These are phyloP conservation scores for Cyrtonyx montezumae DNA, from an alignment of 2,113 vertebrate genomes.

Conservation along the genomic window DNA sequence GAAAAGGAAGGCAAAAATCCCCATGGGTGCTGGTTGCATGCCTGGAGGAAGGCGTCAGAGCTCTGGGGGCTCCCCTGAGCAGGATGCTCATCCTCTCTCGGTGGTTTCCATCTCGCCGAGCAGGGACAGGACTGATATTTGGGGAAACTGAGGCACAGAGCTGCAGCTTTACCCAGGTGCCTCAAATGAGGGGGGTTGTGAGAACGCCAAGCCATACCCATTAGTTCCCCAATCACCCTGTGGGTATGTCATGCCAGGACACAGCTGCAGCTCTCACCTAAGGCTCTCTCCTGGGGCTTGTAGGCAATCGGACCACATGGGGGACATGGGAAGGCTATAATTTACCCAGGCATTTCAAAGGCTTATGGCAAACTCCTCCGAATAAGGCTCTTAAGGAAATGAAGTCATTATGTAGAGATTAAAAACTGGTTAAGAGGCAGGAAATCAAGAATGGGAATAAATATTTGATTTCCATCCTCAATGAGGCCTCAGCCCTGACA, in stretches of 20 bases:
- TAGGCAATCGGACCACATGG: background rate
- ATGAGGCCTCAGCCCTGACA: background rate
- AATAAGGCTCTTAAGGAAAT: background rate
- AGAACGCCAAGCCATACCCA: no score
- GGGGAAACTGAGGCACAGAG: no score
- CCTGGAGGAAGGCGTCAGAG: background rate
- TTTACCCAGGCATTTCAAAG: conserved; percentile 24
- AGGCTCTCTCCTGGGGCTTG: background rate
- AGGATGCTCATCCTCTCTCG: no score
- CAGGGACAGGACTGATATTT: no score
- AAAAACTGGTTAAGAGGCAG: background rate
- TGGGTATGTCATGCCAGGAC: no score
- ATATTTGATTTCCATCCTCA: conserved; percentile 63
- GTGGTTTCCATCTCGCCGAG: no score
- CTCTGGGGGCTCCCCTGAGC: no score
- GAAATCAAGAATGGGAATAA: conserved; percentile 48
- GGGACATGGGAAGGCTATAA: background rate
- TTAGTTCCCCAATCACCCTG: no score
- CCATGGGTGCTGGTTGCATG: background rate
- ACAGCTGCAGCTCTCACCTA: background rate
- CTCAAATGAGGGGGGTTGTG: no score
- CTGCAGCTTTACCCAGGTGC: no score
- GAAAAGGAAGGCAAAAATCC: background rate
- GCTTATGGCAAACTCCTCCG: background rate
- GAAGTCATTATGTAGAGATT: background rate